phyloP scores from a whole-genome alignment of 2,888 invertebrate genomes.

The Hipparchia sbordonii region DNA sequence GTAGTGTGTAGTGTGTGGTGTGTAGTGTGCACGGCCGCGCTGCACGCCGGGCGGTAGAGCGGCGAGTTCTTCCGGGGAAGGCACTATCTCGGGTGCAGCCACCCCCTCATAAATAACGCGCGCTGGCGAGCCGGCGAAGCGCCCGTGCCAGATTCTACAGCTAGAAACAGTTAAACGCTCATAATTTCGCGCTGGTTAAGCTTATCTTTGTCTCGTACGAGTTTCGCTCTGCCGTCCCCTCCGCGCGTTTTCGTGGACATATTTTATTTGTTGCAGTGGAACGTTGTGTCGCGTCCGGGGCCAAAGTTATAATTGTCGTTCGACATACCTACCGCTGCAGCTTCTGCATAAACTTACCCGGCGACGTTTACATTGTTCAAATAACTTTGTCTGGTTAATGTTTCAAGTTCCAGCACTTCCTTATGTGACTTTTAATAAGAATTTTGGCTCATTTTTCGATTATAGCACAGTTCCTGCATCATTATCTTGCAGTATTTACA shows the following conservation, averaged over 20 bases:
- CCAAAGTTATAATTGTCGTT: constrained; percentile 81
- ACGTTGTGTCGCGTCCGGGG: constrained; percentile 72
- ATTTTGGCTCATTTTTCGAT: constrained; percentile 30
- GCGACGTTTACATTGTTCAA: constrained; percentile 73
- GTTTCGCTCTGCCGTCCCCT: constrained; percentile 74
- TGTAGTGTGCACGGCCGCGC: constrained; percentile 24
- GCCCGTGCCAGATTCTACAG: constrained; percentile 82
- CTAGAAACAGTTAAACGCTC: constrained; percentile 84
- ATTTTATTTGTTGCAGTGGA: constrained; percentile 79
- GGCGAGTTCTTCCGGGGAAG: constrained; percentile 77
- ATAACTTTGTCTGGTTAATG: constrained; percentile 76
- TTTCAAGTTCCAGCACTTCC: constrained; percentile 53
- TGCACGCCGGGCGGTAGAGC: constrained; percentile 46
- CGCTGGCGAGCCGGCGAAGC: constrained; percentile 83
- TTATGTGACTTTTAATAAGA: constrained; percentile 44
- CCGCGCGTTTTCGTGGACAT: constrained; percentile 76
- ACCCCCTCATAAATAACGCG: constrained; percentile 82
- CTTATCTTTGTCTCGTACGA: constrained; percentile 82
- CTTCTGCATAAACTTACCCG: constrained; percentile 75
- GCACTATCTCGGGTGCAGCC: constrained; percentile 78
- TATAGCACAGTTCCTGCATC: background rate
- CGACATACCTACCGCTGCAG: constrained; percentile 80
- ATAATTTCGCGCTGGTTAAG: constrained; percentile 83
- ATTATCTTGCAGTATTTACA: too few relatives aligned
- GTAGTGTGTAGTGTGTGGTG: constrained; percentile 41